These are phyloP conservation scores for Antechinus stuartii DNA, from an alignment of 2,113 vertebrate genomes.

Conservation along the genomic window DNA sequence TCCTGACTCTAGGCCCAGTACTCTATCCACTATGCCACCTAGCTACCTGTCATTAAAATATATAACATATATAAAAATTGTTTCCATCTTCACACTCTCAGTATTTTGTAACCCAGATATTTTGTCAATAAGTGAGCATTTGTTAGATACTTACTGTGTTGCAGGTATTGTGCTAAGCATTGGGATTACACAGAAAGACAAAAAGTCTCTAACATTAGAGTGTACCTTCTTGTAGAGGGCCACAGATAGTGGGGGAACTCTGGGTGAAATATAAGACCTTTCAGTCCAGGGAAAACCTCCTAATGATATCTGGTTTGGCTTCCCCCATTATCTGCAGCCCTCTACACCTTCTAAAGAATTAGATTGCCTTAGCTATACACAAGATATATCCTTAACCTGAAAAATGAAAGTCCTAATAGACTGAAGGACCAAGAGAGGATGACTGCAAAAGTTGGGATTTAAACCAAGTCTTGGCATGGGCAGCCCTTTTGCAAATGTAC, in stretches of 20 bases:
- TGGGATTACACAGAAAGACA: not conserved
- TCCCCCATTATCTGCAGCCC: too few relatives aligned
- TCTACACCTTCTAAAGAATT: not conserved
- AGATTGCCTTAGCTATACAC: not conserved
- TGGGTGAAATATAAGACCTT: too few relatives aligned
- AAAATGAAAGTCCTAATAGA: not conserved
- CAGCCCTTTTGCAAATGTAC: not conserved
- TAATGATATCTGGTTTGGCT: too few relatives aligned
- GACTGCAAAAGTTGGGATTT: not conserved
- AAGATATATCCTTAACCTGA: not conserved
- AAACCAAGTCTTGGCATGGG: not conserved
- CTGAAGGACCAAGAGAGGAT: not conserved
- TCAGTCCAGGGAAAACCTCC: too few relatives aligned
- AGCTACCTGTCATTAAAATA: not conserved
- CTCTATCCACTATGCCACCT: not conserved
- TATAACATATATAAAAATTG: not conserved
- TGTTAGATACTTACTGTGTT: not conserved
- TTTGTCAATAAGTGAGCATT: not conserved
- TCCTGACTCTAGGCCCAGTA: too few relatives aligned
- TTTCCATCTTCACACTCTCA: not conserved
- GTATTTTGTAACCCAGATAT: not conserved
- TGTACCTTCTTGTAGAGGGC: not conserved
- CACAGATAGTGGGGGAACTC: too few relatives aligned
- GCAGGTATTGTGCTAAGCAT: not conserved
- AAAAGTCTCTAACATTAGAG: not conserved